phyloP scores from a whole-genome alignment of 2,888 invertebrate genomes.

The Meta bourneti region DNA sequence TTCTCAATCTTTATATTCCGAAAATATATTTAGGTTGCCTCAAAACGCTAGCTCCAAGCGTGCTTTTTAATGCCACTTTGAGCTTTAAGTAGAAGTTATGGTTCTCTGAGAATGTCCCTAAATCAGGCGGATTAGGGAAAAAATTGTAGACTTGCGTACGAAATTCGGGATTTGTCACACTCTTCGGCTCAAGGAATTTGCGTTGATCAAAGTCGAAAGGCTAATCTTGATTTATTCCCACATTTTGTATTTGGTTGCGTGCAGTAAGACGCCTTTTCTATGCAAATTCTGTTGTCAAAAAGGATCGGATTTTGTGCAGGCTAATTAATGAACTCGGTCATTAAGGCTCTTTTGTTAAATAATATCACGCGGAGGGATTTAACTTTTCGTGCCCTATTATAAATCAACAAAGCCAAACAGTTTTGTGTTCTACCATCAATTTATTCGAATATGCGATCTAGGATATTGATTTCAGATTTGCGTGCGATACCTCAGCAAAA shows the following conservation, averaged over 20 bases:
- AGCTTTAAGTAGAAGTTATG: constrained; percentile 56
- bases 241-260: constrained; percentile 32
- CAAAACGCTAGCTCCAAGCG: constrained; percentile 8
- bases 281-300: constrained; percentile 51
- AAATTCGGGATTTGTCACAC: constrained; percentile 48
- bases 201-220: constrained; percentile 7
- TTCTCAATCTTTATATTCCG: no score
- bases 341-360: constrained; percentile 39
- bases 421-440: not conserved
- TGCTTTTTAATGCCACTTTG: constrained; percentile 31
- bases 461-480: not conserved
- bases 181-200: constrained; percentile 42
- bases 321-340: constrained; percentile 45
- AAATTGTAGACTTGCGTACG: constrained; percentile 31
- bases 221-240: constrained; percentile 64
- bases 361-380: constrained; percentile 19
- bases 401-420: constrained; percentile 16
- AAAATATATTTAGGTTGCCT: not conserved
- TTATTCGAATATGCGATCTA: not conserved
- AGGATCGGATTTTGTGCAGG: constrained; percentile 26
- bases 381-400: constrained; percentile 23
- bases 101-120: constrained; percentile 35
- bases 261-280: not conserved
- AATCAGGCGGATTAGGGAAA: constrained; percentile 52
- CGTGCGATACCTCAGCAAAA: not conserved